Conservation (phyloP, 2,113 vertebrate genomes). For the Tricholaema leucomelas region DNA sequence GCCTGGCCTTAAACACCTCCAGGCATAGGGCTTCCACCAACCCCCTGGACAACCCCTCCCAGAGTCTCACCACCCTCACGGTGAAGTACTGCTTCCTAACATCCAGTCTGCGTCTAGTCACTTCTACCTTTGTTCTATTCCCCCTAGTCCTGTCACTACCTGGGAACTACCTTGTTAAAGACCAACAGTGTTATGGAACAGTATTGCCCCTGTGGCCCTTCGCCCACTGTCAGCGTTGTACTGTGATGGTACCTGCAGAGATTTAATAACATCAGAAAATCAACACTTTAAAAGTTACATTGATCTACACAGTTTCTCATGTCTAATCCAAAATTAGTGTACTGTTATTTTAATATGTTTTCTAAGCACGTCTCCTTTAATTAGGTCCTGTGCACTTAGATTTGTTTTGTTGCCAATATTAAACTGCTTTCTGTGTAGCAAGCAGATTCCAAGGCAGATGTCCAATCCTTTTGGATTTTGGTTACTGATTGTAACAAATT, state of each 20-base stretch:
- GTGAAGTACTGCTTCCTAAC: no score
- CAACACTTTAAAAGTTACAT: background rate
- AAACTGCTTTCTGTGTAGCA: constrained; percentile 43
- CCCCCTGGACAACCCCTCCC: no score
- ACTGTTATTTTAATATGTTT: constrained; percentile 37
- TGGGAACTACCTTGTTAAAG: background rate
- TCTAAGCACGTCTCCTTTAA: constrained; percentile 57
- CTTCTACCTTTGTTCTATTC: no score
- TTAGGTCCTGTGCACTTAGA: constrained; percentile 38
- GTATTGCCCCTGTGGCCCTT: background rate
- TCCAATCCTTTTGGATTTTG: constrained; percentile 59
- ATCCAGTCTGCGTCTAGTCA: no score
- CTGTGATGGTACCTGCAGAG: background rate
- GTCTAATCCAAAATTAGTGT: background rate
- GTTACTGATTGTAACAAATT: constrained; percentile 52
- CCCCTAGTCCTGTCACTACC: no score
- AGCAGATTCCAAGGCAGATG: constrained; percentile 61
- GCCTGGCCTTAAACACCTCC: no score
- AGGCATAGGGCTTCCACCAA: no score
- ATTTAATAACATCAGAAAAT: background rate
- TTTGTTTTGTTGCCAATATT: constrained; percentile 54
- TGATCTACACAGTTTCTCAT: background rate
- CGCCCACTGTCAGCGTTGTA: background rate
- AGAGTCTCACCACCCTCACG: no score
- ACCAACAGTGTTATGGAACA: background rate